Evolutionary conservation across 2,797 vertebrate genomes (phyloP).

Genomic region (Melanotaenia maccullochi): DNA sequence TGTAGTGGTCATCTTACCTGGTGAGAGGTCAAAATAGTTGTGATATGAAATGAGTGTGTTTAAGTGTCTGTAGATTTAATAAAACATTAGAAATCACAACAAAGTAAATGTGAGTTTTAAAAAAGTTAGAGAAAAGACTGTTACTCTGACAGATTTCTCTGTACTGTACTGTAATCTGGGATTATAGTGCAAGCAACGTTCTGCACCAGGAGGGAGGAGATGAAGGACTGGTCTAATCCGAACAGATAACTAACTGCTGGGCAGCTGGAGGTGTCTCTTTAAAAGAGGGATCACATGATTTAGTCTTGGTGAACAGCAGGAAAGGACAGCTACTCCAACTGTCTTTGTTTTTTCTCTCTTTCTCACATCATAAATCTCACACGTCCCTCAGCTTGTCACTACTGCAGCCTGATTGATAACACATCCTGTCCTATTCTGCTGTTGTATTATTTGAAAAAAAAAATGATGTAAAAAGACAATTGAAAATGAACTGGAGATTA

Average conservation of each 20-base stretch:
- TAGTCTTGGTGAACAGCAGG: conserved; percentile 22
- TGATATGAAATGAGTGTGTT: not conserved
- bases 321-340: conserved; percentile 9
- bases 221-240: conserved; percentile 62
- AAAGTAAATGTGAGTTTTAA: not conserved
- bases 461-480: not conserved
- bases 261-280: conserved; percentile 22
- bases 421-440: not conserved
- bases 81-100: not conserved
- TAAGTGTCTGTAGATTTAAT: not conserved
- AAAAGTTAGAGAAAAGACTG: not conserved
- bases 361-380: not conserved
- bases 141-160: conserved; percentile 7
- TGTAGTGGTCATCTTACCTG: not conserved
- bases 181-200: conserved; percentile 60
- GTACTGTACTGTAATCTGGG: conserved; percentile 72
- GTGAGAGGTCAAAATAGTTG: not conserved
- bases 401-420: not conserved
- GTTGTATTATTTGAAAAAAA: not conserved
- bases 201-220: conserved; percentile 47
- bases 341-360: not conserved
- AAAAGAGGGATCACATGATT: conserved; percentile 14
- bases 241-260: conserved; percentile 27
- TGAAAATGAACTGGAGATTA: not conserved
- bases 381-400: conserved; percentile 12